Evolutionary conservation across 2,113 vertebrate genomes (phyloP).

Genomic region (Notothenia coriiceps): DNA sequence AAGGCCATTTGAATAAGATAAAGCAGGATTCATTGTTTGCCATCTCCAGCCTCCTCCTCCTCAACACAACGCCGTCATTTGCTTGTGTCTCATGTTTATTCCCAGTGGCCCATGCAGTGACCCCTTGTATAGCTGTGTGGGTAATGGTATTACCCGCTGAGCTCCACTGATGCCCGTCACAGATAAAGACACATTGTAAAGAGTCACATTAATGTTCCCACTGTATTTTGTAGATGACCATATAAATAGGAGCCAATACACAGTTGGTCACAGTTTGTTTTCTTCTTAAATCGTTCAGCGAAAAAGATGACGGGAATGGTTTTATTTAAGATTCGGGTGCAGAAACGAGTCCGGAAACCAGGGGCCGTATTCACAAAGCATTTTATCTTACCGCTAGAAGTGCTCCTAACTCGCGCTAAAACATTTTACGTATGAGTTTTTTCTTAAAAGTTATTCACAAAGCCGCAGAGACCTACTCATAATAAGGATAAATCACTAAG

Average conservation of each 20-base stretch:
- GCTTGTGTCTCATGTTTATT: constrained; percentile 56
- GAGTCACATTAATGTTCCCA: constrained; percentile 3
- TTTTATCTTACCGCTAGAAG: too few relatives aligned
- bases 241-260: background rate
- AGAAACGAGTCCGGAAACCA: too few relatives aligned
- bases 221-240: constrained; percentile 1
- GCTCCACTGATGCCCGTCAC: constrained; percentile 21
- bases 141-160: constrained; percentile 43
- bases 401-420: too few relatives aligned
- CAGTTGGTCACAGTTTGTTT: background rate
- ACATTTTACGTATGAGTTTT: too few relatives aligned
- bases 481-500: too few relatives aligned
- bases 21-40: constrained; percentile 3
- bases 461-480: too few relatives aligned
- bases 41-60: constrained; percentile 40
- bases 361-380: too few relatives aligned
- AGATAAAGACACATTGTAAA: constrained; percentile 38
- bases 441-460: too few relatives aligned
- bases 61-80: constrained; percentile 45
- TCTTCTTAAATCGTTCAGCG: background rate
- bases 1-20: constrained; percentile 30
- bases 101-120: constrained; percentile 46
- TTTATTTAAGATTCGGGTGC: too few relatives aligned
- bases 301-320: background rate
- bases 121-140: constrained; percentile 42